Evolutionary conservation across 2,888 invertebrate species (phyloP), one percentile per base, ranked within the genome.

Genomic region (Caenorhabditis panamensis): DNA sequence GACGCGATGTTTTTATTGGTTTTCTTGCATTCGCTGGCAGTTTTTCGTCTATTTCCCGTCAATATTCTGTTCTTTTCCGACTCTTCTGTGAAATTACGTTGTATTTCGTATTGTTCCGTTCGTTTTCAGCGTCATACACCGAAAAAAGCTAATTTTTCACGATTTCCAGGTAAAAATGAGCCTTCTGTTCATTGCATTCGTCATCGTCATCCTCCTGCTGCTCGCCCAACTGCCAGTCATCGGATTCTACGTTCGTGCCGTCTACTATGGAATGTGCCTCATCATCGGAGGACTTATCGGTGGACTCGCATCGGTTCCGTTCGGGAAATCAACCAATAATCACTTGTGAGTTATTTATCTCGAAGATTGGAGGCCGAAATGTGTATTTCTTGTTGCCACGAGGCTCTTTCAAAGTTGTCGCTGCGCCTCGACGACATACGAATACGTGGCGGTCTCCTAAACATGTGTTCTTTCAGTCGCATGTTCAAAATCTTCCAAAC

Each of bases 401-500:
- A n/a, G n/a, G n/a, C n/a, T n/a, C n/a, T n/a, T n/a, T n/a, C n/a
- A n/a, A n/a, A n/a, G n/a, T n/a, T n/a, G n/a, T n/a, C n/a, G n/a
- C n/a, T n/a, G n/a, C n/a, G n/a, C n/a, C n/a, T n/a, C n/a, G n/a
- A n/a, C n/a, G n/a, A n/a, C n/a, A n/a, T n/a, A n/a, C n/a, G n/a
- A n/a, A n/a, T n/a, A n/a, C n/a, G n/a, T n/a, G n/a, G n/a, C n/a
- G 16, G 1, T 16, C 9, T 28, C 9, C n/a, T 37, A n/a, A 22
- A n/a, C 1, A 16, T 20, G 0, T 11, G 31, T 18, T 18, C 53
- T 79, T 84, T 54, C 75, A 86, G 86, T 71, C 84, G 84, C 1
- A 84, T 86, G 64, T 86, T 84, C 81, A 72, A 68, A 63, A 69
- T 86, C 24, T 83, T 86, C 79, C 86, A 84, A 73, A 28, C 31